Evolutionary conservation across 2,797 vertebrate species (phyloP).

Genomic region (Enteromius afrohamiltoni): DNA sequence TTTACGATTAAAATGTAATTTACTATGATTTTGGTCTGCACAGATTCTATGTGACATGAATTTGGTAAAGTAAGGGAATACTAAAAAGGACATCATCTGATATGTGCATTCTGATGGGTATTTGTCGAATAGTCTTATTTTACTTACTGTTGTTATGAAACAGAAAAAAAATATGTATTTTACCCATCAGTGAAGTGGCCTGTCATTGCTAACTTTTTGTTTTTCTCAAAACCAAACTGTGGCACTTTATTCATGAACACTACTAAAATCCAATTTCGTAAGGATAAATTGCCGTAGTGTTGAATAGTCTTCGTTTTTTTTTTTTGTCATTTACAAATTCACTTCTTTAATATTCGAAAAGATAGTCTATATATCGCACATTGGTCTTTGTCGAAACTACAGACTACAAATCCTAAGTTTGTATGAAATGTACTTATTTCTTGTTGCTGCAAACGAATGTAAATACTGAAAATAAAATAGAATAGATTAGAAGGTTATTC

Average conservation of each 20-base stretch:
- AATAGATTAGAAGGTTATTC: constrained; percentile 85
- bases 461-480: constrained; percentile 86
- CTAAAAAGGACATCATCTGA: constrained; percentile 45
- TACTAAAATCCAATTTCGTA: constrained; percentile 59
- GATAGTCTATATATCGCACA: constrained; percentile 64
- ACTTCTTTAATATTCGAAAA: constrained; percentile 62
- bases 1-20: constrained; percentile 39
- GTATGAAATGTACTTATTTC: constrained; percentile 66
- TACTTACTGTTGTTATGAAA: constrained; percentile 46
- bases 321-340: constrained; percentile 57
- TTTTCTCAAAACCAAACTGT: constrained; percentile 80
- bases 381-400: constrained; percentile 65
- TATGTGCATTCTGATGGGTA: constrained; percentile 42
- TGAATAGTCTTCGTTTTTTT: constrained; percentile 53
- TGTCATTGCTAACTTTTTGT: constrained; percentile 60
- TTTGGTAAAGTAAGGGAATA: constrained; percentile 26
- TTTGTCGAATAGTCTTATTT: constrained; percentile 48
- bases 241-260: constrained; percentile 83
- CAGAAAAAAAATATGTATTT: constrained; percentile 49
- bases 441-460: constrained; percentile 80
- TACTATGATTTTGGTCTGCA: constrained; percentile 42
- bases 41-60: constrained; percentile 14
- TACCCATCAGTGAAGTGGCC: constrained; percentile 63
- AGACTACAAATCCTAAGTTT: constrained; percentile 67
- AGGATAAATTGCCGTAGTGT: constrained; percentile 66